Conservation (phyloP, 2,797 vertebrate species). For the Sebastes itinus region DNA sequence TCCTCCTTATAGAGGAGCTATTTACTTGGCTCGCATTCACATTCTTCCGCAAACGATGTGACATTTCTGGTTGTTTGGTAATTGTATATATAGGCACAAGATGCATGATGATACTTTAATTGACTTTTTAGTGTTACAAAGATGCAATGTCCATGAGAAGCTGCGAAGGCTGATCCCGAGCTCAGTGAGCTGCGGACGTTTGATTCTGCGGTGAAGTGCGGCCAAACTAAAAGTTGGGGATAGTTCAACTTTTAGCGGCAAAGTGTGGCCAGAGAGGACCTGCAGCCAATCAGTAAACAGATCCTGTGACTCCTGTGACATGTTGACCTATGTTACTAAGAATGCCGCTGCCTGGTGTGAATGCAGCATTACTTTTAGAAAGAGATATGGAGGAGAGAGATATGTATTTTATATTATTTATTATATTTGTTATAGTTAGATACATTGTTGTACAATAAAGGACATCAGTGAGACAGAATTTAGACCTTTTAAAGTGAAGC, state of each 20-base stretch:
- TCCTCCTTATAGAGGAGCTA: neutral
- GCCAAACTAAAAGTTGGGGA: too few species aligned
- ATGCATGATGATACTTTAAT: neutral
- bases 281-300: too few species aligned
- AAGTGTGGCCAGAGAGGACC: too few species aligned
- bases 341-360: too few species aligned
- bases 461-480: neutral
- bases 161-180: accelerated
- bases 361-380: neutral
- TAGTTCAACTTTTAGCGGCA: too few species aligned
- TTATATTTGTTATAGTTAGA: neutral
- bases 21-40: neutral
- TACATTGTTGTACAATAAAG: neutral
- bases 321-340: too few species aligned
- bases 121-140: neutral
- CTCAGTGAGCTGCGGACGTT: too few species aligned
- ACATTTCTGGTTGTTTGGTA: neutral
- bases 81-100: neutral
- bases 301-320: too few species aligned
- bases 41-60: constrained; percentile 13
- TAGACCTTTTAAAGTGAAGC: neutral
- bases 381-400: neutral
- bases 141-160: too few species aligned
- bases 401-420: neutral
- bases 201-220: too few species aligned